A percentile compares a stretch with the other conserved stretches of the same genome.
Evolutionary conservation across 1,140 invertebrate species (phyloP).

Genomic region (Globodera ellingtonae): DNA sequence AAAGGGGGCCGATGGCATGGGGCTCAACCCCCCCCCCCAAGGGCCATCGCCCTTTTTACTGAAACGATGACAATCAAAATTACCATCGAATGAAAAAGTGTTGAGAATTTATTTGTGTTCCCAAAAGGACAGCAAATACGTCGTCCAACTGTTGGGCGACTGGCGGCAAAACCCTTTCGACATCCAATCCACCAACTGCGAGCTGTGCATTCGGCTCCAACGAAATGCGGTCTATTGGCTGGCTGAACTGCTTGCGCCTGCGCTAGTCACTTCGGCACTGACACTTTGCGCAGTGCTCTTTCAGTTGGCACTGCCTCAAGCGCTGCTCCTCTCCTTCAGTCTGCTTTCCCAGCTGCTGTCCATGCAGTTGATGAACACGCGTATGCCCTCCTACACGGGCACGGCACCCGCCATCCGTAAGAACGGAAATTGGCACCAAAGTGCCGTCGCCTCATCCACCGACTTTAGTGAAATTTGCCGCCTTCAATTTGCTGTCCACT

Average conservation of each 20-base stretch:
- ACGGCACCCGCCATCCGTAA: conserved; percentile 62
- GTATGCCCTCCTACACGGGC: conserved; percentile 58
- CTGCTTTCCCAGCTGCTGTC: conserved; percentile 58
- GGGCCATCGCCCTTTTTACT: too few relatives aligned
- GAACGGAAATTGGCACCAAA: conserved; percentile 21
- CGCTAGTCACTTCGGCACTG: conserved; percentile 55
- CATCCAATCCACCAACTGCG: conserved; percentile 63
- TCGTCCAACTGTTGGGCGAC: conserved; percentile 60
- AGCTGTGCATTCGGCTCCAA: conserved; percentile 57
- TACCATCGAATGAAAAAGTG: neutral
- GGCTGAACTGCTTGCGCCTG: conserved; percentile 60
- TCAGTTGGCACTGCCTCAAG: conserved; percentile 57
- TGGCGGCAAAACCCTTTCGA: conserved; percentile 63
- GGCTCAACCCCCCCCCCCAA: too few relatives aligned
- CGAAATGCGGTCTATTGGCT: conserved; percentile 63
- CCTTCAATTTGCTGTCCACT: conserved; percentile 58
- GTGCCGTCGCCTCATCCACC: neutral
- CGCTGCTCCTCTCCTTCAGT: conserved; percentile 54
- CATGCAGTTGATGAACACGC: conserved; percentile 55
- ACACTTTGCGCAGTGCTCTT: conserved; percentile 62
- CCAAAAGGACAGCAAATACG: conserved; percentile 60
- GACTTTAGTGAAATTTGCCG: conserved; percentile 59
- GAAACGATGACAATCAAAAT: too few relatives aligned
- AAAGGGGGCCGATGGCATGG: too few relatives aligned
- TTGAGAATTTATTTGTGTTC: neutral